phyloP scores from a whole-genome alignment of 2,888 invertebrate genomes.

The Ichneumon xanthorius region DNA sequence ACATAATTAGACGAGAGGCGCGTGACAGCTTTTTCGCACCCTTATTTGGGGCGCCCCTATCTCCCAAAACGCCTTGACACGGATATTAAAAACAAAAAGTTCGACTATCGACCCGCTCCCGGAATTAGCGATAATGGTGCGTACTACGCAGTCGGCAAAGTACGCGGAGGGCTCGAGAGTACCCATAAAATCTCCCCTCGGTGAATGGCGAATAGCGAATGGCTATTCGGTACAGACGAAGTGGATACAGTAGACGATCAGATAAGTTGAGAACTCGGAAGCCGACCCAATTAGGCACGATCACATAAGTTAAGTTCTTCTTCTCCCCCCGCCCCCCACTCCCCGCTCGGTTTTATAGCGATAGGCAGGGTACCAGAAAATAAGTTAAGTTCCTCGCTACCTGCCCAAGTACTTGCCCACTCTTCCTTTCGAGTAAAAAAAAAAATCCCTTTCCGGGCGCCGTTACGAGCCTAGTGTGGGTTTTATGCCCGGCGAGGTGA shows the following conservation, averaged over 20 bases:
- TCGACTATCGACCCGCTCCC: constrained; percentile 35
- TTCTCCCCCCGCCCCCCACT: no score
- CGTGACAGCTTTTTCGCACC: constrained; percentile 7
- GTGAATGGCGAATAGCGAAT: background rate
- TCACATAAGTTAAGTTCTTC: background rate
- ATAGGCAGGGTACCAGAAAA: background rate
- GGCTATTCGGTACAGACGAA: background rate
- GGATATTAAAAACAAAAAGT: constrained; percentile 40
- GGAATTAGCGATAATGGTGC: constrained; percentile 17
- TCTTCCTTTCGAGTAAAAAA: background rate
- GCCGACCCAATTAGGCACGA: background rate
- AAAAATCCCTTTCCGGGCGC: background rate
- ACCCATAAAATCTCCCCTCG: constrained; percentile 12
- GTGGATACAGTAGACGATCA: background rate
- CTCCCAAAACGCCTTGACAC: constrained; percentile 28
- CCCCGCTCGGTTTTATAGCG: background rate
- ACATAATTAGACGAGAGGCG: background rate
- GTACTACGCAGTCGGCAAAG: background rate
- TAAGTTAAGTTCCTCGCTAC: background rate
- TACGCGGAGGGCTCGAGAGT: background rate
- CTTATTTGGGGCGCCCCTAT: background rate
- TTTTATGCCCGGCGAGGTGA: background rate
- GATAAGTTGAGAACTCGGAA: background rate
- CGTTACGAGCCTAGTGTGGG: background rate
- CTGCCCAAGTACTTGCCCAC: background rate